phyloP scores from a whole-genome alignment of 1,140 invertebrate species.

The Trypoxylus dichotomus region DNA sequence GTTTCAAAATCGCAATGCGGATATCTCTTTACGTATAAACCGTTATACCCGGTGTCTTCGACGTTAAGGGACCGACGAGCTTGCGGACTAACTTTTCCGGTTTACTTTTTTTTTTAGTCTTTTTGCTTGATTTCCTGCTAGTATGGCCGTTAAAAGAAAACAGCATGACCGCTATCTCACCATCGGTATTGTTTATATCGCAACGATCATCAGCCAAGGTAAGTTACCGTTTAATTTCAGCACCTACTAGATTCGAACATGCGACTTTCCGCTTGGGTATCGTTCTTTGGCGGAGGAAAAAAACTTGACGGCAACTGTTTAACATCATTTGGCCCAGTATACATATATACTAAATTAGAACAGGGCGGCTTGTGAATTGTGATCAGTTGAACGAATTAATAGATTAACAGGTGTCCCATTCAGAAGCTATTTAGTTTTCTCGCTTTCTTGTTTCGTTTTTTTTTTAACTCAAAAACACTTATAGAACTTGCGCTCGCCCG shows the following conservation, averaged over 20 bases:
- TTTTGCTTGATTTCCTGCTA: constrained; percentile 22
- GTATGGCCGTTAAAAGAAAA: constrained; percentile 41
- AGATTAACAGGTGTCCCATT: constrained; percentile 40
- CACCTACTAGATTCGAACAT: not conserved
- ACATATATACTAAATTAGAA: constrained; percentile 29
- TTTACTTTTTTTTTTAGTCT: constrained; percentile 26
- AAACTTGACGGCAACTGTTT: not conserved
- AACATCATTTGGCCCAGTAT: constrained; percentile 27
- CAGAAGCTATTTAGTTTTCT: constrained; percentile 31
- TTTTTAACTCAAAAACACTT: not conserved
- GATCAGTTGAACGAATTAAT: constrained; percentile 31
- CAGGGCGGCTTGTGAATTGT: constrained; percentile 31
- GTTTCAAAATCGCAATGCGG: constrained; percentile 20
- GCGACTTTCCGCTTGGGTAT: not conserved
- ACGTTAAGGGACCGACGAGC: constrained; percentile 3
- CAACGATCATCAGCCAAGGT: constrained; percentile 48
- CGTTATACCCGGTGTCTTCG: not conserved
- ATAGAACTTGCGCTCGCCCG: no score
- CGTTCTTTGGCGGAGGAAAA: no score
- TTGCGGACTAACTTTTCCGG: constrained; percentile 26
- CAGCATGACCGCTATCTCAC: constrained; percentile 44
- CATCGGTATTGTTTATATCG: constrained; percentile 47
- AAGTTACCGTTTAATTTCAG: constrained; percentile 31
- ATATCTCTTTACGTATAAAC: constrained; percentile 10
- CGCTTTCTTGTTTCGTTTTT: not conserved